phyloP scores from a whole-genome alignment of 2,113 vertebrate genomes.

The Campylomormyrus numenius region DNA sequence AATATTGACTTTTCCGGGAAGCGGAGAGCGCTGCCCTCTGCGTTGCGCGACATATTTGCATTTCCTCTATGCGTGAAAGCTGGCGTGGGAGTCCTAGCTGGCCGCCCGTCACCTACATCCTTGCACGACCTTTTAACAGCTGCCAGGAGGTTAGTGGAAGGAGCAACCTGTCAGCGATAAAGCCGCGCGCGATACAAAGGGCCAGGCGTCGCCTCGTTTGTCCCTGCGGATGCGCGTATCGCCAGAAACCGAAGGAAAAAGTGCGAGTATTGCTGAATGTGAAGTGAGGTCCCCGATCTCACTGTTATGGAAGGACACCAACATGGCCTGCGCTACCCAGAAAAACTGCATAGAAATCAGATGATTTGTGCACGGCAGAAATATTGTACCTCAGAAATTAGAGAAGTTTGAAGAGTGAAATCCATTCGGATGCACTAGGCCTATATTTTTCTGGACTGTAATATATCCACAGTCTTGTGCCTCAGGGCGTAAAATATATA shows the following conservation, averaged over 20 bases:
- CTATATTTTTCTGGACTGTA: neutral
- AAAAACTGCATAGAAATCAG: neutral
- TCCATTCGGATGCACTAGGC: neutral
- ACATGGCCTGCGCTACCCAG: neutral
- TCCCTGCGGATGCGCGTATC: neutral
- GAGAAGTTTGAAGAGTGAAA: neutral
- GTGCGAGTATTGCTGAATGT: neutral
- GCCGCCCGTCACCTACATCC: slow-evolving; percentile 1
- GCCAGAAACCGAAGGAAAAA: neutral
- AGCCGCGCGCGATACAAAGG: neutral
- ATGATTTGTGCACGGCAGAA: neutral
- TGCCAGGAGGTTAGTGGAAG: neutral
- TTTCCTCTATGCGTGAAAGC: neutral
- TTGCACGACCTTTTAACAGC: neutral
- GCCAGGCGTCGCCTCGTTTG: neutral
- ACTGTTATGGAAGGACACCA: neutral
- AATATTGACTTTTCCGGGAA: slow-evolving; percentile 72
- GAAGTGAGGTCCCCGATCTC: neutral
- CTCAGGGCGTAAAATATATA: neutral
- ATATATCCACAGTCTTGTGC: neutral
- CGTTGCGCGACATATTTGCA: neutral
- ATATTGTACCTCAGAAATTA: neutral
- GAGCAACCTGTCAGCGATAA: neutral
- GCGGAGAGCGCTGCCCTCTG: neutral
- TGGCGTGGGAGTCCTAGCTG: neutral